Percentiles rank a stretch among this genome's conserved stretches.
Conservation (phyloP, 2,797 vertebrate genomes). For the Falco concolor region DNA sequence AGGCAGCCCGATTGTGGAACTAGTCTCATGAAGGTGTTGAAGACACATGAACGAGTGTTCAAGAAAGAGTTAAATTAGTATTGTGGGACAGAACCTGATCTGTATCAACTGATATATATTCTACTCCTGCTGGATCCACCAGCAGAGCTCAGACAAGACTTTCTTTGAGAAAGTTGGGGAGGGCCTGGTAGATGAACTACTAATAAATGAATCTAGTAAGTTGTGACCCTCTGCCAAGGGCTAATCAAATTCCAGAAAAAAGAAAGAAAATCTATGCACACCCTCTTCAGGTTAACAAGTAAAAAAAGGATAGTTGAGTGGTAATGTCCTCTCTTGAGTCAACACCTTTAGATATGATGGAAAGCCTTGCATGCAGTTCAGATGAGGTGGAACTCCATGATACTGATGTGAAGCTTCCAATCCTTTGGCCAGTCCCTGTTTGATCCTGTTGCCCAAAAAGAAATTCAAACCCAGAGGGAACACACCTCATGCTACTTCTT, state of each 20-base stretch:
- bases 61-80: not conserved
- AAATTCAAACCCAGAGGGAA: not conserved
- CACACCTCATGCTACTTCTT: not conserved
- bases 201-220: not conserved
- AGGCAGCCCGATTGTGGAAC: not conserved
- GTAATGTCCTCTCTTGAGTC: not conserved
- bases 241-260: not conserved
- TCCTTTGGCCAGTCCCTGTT: not conserved
- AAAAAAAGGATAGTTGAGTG: not conserved
- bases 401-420: not conserved
- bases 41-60: not conserved
- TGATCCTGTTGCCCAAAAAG: not conserved
- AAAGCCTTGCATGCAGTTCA: not conserved
- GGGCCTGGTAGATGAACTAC: not conserved
- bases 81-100: not conserved
- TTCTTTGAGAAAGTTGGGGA: not conserved
- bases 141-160: not conserved
- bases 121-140: not conserved
- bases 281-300: not conserved
- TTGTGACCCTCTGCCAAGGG: not conserved
- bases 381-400: not conserved
- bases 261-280: not conserved
- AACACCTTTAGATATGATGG: not conserved
- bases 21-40: not conserved
- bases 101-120: not conserved